A percentile compares a stretch with the other conserved stretches of the same genome.
phyloP scores from a whole-genome alignment of 2,888 invertebrate genomes.

The Vesta saturnalis region DNA sequence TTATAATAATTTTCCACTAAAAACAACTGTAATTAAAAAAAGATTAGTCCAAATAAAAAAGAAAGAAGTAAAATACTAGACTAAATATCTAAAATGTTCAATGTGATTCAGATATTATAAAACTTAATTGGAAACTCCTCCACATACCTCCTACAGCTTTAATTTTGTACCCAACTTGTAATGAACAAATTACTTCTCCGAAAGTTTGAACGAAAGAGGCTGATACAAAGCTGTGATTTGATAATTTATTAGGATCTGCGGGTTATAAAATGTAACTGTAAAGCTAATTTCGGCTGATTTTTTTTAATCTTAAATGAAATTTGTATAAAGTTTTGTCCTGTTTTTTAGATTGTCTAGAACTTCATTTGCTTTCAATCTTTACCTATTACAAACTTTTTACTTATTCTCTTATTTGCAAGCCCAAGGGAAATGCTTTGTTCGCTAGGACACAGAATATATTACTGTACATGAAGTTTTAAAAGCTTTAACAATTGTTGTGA shows the following conservation, averaged over 20 bases:
- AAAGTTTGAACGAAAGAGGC: neutral
- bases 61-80: no score
- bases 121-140: slow-evolving; percentile 7
- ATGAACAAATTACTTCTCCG: neutral
- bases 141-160: neutral
- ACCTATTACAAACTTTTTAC: slow-evolving; percentile 10
- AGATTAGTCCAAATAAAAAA: no score
- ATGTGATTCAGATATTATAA: neutral
- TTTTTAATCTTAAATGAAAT: no score
- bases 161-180: neutral
- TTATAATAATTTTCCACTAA: no score
- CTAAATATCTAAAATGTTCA: neutral
- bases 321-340: neutral
- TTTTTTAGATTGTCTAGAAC: neutral
- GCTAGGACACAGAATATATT: neutral
- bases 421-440: neutral
- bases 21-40: no score
- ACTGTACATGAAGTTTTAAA: slow-evolving; percentile 3
- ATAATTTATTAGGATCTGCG: neutral
- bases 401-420: neutral
- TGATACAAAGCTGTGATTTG: neutral
- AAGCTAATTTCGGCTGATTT: no score
- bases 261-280: neutral
- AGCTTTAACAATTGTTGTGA: slow-evolving; percentile 1
- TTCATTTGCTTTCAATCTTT: neutral